Evolutionary conservation across 1,140 invertebrate genomes (phyloP).

Genomic region (Trissolcus basalis): DNA sequence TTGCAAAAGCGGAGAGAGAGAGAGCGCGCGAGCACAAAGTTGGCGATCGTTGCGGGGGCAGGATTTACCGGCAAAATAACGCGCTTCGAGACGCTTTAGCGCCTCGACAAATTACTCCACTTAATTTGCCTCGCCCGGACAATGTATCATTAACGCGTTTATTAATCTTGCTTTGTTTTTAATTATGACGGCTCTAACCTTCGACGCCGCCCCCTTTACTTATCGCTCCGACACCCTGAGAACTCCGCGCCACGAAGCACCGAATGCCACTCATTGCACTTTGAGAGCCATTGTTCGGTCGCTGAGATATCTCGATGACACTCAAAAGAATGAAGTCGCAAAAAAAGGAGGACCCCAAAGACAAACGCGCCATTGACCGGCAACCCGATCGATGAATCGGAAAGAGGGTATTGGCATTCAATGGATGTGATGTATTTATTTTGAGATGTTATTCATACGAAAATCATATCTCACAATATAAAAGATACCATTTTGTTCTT

Average conservation of each 20-base stretch:
- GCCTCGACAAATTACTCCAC: slow-evolving; percentile 64
- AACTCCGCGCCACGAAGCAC: slow-evolving; percentile 42
- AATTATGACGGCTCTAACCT: slow-evolving; percentile 66
- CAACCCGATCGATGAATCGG: slow-evolving; percentile 15
- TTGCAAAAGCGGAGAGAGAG: too few relatives aligned
- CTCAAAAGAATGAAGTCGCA: slow-evolving; percentile 47
- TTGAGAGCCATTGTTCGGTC: slow-evolving; percentile 48
- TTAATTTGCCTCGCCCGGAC: slow-evolving; percentile 65
- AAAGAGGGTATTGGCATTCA: neutral
- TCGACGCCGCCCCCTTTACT: slow-evolving; percentile 56
- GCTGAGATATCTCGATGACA: slow-evolving; percentile 53
- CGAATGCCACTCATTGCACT: slow-evolving; percentile 47
- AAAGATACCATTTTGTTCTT: too few relatives aligned
- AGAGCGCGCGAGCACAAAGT: neutral
- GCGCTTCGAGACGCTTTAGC: slow-evolving; percentile 60
- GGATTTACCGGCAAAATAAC: slow-evolving; percentile 24
- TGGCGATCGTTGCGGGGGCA: neutral
- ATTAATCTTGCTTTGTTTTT: slow-evolving; percentile 70
- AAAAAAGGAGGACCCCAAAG: slow-evolving; percentile 21
- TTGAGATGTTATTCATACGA: neutral
- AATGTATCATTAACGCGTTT: slow-evolving; percentile 69
- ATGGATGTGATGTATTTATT: slow-evolving; percentile 1
- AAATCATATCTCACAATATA: too few relatives aligned
- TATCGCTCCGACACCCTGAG: slow-evolving; percentile 55
- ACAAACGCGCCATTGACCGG: slow-evolving; percentile 35